Conservation (phyloP, 2,113 vertebrate species). For the Chlorodrepanis virens region DNA sequence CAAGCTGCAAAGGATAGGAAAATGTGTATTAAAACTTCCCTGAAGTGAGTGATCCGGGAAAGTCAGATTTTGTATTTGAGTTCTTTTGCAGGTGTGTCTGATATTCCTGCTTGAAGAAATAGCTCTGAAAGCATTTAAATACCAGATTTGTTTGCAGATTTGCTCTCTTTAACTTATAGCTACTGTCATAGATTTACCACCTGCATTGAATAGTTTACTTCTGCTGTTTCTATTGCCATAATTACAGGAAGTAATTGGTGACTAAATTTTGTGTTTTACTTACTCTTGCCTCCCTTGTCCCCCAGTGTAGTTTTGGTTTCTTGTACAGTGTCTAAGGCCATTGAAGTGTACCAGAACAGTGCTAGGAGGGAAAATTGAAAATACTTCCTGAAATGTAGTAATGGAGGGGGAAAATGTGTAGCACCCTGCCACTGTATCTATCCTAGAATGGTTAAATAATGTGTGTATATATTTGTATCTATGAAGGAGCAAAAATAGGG, state of each 20-base stretch:
- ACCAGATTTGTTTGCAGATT: not conserved
- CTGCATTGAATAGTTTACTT: not conserved
- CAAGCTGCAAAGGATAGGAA: not conserved
- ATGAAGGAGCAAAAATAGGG: not conserved
- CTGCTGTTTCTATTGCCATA: not conserved
- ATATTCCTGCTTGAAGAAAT: not conserved
- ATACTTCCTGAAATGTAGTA: not conserved
- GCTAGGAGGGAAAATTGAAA: not conserved
- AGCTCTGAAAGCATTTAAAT: not conserved
- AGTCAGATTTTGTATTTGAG: not conserved
- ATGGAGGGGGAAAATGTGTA: not conserved
- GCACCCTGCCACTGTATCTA: not conserved
- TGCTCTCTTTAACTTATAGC: not conserved
- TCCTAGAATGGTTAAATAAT: not conserved
- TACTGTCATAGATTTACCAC: not conserved
- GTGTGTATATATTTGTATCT: not conserved
- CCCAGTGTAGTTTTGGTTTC: not conserved
- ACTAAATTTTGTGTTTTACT: not conserved
- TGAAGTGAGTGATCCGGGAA: not conserved
- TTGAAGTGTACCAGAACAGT: not conserved
- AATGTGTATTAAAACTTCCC: not conserved
- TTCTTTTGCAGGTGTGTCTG: not conserved
- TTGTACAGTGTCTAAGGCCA: not conserved
- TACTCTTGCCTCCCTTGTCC: not conserved
- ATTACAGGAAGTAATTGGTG: not conserved